These are phyloP conservation scores for Rhinella marina DNA, from an alignment of 2,797 vertebrate species.

Conservation along the genomic window DNA sequence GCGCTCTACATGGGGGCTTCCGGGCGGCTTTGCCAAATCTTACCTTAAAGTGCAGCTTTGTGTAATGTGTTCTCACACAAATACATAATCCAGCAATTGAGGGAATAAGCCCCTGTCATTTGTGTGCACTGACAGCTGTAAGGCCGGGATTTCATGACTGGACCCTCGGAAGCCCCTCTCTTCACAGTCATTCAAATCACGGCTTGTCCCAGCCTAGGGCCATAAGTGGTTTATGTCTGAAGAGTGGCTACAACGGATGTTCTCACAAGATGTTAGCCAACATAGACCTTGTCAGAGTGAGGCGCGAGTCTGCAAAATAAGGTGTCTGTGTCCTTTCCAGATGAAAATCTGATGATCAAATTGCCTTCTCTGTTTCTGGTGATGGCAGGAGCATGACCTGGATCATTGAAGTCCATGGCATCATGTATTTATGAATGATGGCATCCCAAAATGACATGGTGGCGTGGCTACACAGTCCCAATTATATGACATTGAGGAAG, in stretches of 20 bases:
- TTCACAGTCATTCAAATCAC: neutral
- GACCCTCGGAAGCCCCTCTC: constrained; percentile 3
- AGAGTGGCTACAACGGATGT: neutral
- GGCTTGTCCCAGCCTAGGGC: constrained; percentile 30
- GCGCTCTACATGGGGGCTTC: neutral
- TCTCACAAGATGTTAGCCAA: neutral
- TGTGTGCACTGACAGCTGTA: constrained; percentile 39
- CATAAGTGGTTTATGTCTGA: neutral
- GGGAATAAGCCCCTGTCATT: constrained; percentile 34
- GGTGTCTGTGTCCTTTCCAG: neutral
- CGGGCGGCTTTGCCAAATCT: constrained; percentile 31
- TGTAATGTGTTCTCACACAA: constrained; percentile 38
- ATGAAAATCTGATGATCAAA: neutral
- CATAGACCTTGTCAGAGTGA: neutral
- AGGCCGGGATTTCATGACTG: neutral
- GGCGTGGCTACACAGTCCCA: neutral
- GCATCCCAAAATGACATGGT: neutral
- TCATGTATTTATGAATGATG: neutral
- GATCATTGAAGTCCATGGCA: neutral
- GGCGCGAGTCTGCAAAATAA: neutral
- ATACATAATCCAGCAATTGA: constrained; percentile 27
- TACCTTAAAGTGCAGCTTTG: constrained; percentile 37
- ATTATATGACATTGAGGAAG: neutral
- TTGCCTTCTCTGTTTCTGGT: neutral
- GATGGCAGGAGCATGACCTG: neutral